Conservation (phyloP, 2,888 invertebrate species). For the Cantharis rustica region DNA sequence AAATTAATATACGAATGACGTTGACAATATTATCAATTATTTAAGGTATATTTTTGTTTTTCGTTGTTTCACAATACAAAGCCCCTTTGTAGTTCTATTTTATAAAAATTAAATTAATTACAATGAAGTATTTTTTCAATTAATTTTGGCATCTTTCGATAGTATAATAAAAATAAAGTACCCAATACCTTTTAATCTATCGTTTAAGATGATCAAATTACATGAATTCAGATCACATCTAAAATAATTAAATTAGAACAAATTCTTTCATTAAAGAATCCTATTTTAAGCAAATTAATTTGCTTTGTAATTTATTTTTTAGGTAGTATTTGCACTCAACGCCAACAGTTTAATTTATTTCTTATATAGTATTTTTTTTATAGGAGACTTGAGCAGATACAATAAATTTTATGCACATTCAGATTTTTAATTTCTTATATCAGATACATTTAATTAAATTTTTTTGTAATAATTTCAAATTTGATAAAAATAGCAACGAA, state of each 20-base stretch:
- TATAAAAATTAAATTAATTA: background rate
- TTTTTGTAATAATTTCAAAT: background rate
- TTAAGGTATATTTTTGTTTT: background rate
- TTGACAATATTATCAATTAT: background rate
- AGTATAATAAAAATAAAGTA: background rate
- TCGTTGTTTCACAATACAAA: background rate
- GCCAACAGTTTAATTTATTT: background rate
- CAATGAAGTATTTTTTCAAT: background rate
- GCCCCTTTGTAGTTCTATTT: background rate
- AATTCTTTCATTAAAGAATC: background rate
- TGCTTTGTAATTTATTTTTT: background rate
- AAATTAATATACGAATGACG: conserved; percentile 13
- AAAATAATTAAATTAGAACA: background rate
- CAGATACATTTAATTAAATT: background rate
- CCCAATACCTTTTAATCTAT: background rate
- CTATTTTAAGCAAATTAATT: background rate
- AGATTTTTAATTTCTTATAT: background rate
- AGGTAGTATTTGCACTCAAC: background rate
- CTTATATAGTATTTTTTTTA: background rate
- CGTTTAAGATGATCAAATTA: background rate
- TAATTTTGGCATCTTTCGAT: background rate
- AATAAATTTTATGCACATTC: background rate
- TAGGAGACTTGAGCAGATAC: no score
- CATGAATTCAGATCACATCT: background rate
- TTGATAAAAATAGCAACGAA: background rate